Evolutionary conservation across 2,888 invertebrate species (phyloP), one percentile per base, ranked within the genome.

Genomic region (Hylaea fasciaria): DNA sequence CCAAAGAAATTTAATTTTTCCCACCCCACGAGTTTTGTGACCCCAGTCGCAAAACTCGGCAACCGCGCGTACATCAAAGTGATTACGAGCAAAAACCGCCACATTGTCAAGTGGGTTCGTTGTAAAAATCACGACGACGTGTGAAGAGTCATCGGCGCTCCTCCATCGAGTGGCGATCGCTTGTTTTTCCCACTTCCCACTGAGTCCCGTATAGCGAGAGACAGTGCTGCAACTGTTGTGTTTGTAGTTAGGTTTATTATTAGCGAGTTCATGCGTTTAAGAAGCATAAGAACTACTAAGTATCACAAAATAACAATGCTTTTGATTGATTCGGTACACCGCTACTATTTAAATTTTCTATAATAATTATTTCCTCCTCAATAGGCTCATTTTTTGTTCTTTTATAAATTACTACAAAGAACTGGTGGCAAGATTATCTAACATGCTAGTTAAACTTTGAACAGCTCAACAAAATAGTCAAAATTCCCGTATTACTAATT

Each of bases 111-210:
- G 84, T 84, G 84, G 85, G 83, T 85, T 86, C 88, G 90, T 87
- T 91, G 91, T 90, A 87, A 91, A 91, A 92, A 91, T 91, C 91
- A 89, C 88, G 82, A 83, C 86, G 86, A 88, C 87, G 90, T 89
- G 91, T 90, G 90, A 91, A 92, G 91, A 87, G 87, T 86, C 89
- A 89, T 90, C 80, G 80, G 77, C 82, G 82, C 86, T 86, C 86
- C 88, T 87, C 82, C 73, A 82, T 90, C 77, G 84, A 91, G 91
- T 89, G 90, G 90, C 85, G 89, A 91, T 91, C 89, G 85, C 89
- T 89, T 91, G 91, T 91, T 91, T 91, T 91, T 89, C 85, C 89
- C 89, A 87, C 89, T 89, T 86, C 83, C 85, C 86, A 88, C 48
- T 14, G 43, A 44, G 10, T 11, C 10, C 48, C 8, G 48, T 62